Conservation (phyloP, 2,888 invertebrate species). For the Megalurothrips usitatus region DNA sequence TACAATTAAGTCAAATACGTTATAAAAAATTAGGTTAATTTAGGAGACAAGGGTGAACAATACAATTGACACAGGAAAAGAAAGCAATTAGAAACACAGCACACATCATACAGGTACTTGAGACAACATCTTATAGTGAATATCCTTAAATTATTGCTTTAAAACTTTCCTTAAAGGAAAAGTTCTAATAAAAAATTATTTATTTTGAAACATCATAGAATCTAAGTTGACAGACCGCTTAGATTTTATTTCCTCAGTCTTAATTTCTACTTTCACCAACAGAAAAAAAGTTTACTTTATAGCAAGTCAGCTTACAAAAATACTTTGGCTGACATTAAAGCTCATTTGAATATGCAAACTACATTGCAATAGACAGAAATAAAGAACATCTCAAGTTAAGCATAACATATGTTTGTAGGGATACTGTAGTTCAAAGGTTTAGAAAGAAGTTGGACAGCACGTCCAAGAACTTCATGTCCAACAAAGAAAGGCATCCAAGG, state of each 20-base stretch:
- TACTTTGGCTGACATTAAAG: neutral
- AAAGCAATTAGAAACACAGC: neutral
- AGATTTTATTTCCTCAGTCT: neutral
- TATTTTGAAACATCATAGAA: neutral
- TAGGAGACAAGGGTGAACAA: neutral
- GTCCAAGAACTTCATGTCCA: too few species aligned
- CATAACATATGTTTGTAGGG: too few species aligned
- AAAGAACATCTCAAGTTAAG: neutral
- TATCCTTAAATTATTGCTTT: too few species aligned
- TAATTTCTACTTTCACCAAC: neutral
- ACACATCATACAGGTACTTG: neutral
- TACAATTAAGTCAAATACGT: neutral
- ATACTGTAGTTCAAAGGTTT: neutral
- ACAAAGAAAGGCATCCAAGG: too few species aligned
- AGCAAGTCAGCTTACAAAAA: too few species aligned
- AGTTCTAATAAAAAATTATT: neutral
- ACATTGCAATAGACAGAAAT: neutral
- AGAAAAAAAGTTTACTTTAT: too few species aligned
- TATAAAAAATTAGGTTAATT: neutral
- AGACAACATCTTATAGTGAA: neutral
- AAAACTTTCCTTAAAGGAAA: neutral
- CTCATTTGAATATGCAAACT: neutral
- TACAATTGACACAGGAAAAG: neutral
- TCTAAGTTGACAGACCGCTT: neutral
- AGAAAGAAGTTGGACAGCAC: neutral